phyloP scores from a whole-genome alignment of 2,888 invertebrate species.

The Linhomoeus sp. region DNA sequence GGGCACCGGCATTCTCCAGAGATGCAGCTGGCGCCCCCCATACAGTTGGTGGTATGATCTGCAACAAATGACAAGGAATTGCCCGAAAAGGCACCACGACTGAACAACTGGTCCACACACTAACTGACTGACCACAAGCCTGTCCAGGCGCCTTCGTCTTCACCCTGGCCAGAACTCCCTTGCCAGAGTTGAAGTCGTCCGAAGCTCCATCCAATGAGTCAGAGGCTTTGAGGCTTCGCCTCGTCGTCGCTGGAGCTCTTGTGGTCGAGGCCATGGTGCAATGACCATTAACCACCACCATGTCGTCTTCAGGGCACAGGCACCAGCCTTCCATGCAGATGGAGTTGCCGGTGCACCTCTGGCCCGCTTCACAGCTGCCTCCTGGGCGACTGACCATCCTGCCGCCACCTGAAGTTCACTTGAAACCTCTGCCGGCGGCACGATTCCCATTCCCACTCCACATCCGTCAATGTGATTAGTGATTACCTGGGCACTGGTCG shows the following conservation, averaged over 20 bases:
- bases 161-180: no score
- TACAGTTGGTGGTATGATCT: background rate
- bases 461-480: no score
- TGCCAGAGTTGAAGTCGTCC: no score
- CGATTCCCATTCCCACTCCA: no score
- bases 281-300: conserved; percentile 18
- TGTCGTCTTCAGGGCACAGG: conserved; percentile 20
- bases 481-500: background rate
- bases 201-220: no score
- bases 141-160: background rate
- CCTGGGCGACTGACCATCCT: conserved; percentile 21
- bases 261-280: conserved; percentile 7
- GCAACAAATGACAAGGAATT: background rate
- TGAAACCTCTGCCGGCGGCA: no score
- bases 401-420: conserved; percentile 13
- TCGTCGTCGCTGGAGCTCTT: background rate
- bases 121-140: background rate
- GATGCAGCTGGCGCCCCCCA: conserved; percentile 1
- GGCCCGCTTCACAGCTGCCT: conserved; percentile 17
- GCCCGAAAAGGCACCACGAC: background rate
- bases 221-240: no score
- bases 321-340: conserved; percentile 20
- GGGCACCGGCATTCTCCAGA: background rate
- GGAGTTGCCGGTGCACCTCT: conserved; percentile 20
- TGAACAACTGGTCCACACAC: background rate